Percentiles rank a stretch among this genome's conserved stretches.
Evolutionary conservation across 1,140 invertebrate species (phyloP).

Genomic region (Lethrus apterus): DNA sequence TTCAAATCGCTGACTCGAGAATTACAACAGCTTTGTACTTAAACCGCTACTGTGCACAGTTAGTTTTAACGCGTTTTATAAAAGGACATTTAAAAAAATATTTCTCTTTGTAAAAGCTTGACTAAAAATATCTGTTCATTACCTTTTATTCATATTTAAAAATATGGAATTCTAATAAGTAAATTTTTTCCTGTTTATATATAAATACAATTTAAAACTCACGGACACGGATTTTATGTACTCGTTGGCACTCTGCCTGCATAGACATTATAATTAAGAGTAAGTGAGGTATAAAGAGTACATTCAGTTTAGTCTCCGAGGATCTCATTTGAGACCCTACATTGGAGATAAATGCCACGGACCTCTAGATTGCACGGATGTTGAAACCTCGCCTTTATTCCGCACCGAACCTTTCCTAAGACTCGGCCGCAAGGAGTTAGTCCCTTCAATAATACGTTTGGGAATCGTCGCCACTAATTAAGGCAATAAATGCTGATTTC

Average conservation of each 20-base stretch:
- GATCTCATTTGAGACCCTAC: slow-evolving; percentile 31
- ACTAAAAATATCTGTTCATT: too few species aligned
- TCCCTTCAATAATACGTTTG: slow-evolving; percentile 3
- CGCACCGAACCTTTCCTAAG: slow-evolving; percentile 3
- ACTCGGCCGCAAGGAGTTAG: slow-evolving; percentile 8
- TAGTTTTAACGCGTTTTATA: background rate
- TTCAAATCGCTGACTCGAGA: background rate
- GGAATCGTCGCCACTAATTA: slow-evolving; percentile 9
- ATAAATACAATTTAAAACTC: slow-evolving; percentile 10
- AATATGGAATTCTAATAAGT: slow-evolving; percentile 7
- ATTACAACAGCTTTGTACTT: background rate
- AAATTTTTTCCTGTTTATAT: too few species aligned
- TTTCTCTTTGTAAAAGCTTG: too few species aligned
- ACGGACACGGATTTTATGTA: slow-evolving; percentile 9
- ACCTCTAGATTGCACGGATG: slow-evolving; percentile 27
- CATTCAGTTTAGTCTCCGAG: slow-evolving; percentile 25
- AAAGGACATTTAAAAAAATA: too few species aligned
- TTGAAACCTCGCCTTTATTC: slow-evolving; percentile 10
- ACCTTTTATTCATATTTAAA: slow-evolving; percentile 11
- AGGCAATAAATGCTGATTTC: slow-evolving; percentile 8
- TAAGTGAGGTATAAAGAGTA: slow-evolving; percentile 37
- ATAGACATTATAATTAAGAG: slow-evolving; percentile 36
- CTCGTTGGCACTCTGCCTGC: slow-evolving; percentile 11
- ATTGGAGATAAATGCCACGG: slow-evolving; percentile 31
- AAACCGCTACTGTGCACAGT: background rate